Conservation (phyloP, 2,888 invertebrate species). For the Cacoxenus indagator region DNA sequence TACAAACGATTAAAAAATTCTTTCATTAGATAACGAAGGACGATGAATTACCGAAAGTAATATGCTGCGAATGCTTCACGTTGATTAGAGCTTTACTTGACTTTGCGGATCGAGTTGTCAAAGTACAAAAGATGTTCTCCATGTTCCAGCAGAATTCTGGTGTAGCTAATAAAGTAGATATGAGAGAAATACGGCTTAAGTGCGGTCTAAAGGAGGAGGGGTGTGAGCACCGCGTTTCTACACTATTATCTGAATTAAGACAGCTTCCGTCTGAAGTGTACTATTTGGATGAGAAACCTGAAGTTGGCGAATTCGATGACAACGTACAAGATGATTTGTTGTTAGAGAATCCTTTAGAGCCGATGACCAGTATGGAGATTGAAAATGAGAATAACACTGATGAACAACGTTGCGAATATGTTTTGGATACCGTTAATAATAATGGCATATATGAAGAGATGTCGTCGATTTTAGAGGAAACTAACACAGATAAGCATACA, state of each 20-base stretch:
- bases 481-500: too few species aligned
- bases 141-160: slow-evolving; percentile 47
- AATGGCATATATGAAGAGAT: neutral
- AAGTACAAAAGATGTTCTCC: slow-evolving; percentile 63
- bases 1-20: too few species aligned
- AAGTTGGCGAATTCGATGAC: slow-evolving; percentile 23
- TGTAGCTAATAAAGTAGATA: neutral
- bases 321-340: slow-evolving; percentile 25
- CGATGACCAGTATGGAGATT: slow-evolving; percentile 37
- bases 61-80: slow-evolving; percentile 60
- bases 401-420: slow-evolving; percentile 26
- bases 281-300: slow-evolving; percentile 49
- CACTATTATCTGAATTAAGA: neutral
- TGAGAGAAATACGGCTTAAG: slow-evolving; percentile 21
- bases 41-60: slow-evolving; percentile 58
- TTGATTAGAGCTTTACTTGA: slow-evolving; percentile 56
- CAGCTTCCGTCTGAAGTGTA: slow-evolving; percentile 42
- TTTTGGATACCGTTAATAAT: neutral
- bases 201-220: slow-evolving; percentile 47
- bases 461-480: neutral
- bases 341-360: slow-evolving; percentile 39
- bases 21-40: slow-evolving; percentile 48
- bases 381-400: slow-evolving; percentile 11
- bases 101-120: slow-evolving; percentile 60
- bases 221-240: slow-evolving; percentile 31